Evolutionary conservation across 1,140 invertebrate species (phyloP).

Genomic region (Penaeus chinensis): DNA sequence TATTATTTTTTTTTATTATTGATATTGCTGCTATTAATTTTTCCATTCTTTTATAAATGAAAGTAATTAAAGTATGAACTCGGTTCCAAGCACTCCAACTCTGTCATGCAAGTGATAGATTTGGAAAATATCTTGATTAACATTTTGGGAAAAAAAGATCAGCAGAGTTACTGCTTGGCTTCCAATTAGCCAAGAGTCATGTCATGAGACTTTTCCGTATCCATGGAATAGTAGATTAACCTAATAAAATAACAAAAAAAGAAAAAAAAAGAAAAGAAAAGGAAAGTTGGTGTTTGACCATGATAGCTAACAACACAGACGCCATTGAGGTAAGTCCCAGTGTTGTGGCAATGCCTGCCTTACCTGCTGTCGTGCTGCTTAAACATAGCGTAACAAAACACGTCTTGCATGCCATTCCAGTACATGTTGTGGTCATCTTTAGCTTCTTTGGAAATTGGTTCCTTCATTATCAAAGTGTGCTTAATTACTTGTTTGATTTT

Average conservation of each 20-base stretch:
- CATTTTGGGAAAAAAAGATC: too few relatives aligned
- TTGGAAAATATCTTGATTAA: too few relatives aligned
- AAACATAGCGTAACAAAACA: constrained; percentile 47
- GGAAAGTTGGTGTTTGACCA: constrained; percentile 35
- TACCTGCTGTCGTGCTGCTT: constrained; percentile 48
- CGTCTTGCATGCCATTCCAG: constrained; percentile 45
- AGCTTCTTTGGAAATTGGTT: constrained; percentile 4
- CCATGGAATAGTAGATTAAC: too few relatives aligned
- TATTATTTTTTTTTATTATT: too few relatives aligned
- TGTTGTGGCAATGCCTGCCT: constrained; percentile 61
- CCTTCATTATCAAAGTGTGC: not conserved
- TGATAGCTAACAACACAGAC: constrained; percentile 43
- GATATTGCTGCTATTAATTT: too few relatives aligned
- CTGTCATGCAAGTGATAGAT: too few relatives aligned
- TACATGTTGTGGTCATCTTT: constrained; percentile 30
- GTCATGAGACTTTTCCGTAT: too few relatives aligned
- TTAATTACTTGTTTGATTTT: not conserved
- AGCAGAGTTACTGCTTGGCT: too few relatives aligned
- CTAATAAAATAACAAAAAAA: not conserved
- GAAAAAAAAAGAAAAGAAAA: constrained; percentile 2
- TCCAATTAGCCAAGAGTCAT: too few relatives aligned
- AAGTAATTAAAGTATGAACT: too few relatives aligned
- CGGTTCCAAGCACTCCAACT: too few relatives aligned
- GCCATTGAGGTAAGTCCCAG: constrained; percentile 54
- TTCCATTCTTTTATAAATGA: too few relatives aligned